Base-by-base conservation (phyloP, 2,888 invertebrate species). In the Sialis lutaria region DNA sequence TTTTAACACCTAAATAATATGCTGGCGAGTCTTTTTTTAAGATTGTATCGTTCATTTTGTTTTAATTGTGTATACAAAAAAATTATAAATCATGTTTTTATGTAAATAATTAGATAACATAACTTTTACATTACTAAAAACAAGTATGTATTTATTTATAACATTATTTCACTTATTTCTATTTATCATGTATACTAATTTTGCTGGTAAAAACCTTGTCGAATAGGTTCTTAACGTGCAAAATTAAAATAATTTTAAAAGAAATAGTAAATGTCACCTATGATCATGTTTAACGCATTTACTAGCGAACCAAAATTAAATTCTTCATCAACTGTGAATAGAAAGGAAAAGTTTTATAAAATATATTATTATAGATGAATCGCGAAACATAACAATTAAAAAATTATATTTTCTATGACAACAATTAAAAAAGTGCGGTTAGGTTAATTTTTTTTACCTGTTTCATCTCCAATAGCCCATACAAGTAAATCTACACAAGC, bases 401-500 rank as follows among this genome's bases (percentile, higher is more conserved):
- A 9, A 35, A 35, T n/a, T 35, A 9, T 35, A 5, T 6, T 41
- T 40, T 41, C n/a, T 22, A 41, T 41, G n/a, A 5, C 12, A 5
- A 13, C 13, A 41, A 35, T 9, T 35, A 35, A 35, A 35, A 35
- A 8, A 40, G 31, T 22, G 30, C 40, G n/a, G 12, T 43, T 1
- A 43, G 12, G 9, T 43, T 10, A 32, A 43, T n/a, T 33, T 2
- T 6, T 42, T 31, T 69, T 64, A 91, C 93, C 92, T 60, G 89
- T 87, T 70, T 96, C 96, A 64, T 96, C 96, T 1, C 87, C 85
- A 53, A 95, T 92, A 1, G 96, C 93, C 97, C 97, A 98, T 33
- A 97, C 95, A 2, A 98, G 73, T 6, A 98, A 72, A 64, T 98
- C 96, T 0, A 98, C 92, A 60, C 96, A 97, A 1, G 93, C 93